These are phyloP conservation scores for Lordiphosa stackelbergi DNA, from an alignment of 1,140 invertebrate genomes.

Conservation along the genomic window DNA sequence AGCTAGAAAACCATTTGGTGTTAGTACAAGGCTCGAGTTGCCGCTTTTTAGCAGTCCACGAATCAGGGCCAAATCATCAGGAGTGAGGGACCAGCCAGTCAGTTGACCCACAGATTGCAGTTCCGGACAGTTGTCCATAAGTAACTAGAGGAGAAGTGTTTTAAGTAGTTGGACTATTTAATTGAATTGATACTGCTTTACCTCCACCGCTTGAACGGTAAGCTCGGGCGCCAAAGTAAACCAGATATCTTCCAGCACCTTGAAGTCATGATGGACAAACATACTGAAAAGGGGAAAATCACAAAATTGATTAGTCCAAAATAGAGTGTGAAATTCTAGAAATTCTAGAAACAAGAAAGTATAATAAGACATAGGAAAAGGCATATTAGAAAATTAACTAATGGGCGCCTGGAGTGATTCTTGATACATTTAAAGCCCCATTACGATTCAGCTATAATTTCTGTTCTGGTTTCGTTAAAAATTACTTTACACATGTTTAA, in stretches of 20 bases:
- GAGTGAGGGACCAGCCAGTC: constrained; percentile 81
- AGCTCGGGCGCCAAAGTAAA: constrained; percentile 81
- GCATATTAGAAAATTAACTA: too few species aligned
- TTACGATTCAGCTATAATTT: too few species aligned
- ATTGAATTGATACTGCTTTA: constrained; percentile 27
- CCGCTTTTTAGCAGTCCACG: constrained; percentile 81
- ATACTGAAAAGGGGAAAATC: constrained; percentile 61
- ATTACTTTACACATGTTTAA: too few species aligned
- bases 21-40: constrained; percentile 80
- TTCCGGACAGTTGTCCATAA: constrained; percentile 82
- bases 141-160: constrained; percentile 29
- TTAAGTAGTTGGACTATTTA: neutral
- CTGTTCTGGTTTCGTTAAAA: too few species aligned
- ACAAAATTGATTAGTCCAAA: constrained; percentile 12
- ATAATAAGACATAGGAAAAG: neutral
- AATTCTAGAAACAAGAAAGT: neutral
- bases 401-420: too few species aligned
- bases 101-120: constrained; percentile 81
- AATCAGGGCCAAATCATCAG: constrained; percentile 82
- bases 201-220: constrained; percentile 80
- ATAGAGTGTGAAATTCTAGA: neutral
- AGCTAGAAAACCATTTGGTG: constrained; percentile 79
- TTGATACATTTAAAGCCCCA: too few species aligned
- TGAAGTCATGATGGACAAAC: constrained; percentile 79
- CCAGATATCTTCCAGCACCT: constrained; percentile 81